Evolutionary conservation across 2,888 invertebrate species (phyloP), one percentile per base, ranked within the genome.

Genomic region (Machimus atricapillus): DNA sequence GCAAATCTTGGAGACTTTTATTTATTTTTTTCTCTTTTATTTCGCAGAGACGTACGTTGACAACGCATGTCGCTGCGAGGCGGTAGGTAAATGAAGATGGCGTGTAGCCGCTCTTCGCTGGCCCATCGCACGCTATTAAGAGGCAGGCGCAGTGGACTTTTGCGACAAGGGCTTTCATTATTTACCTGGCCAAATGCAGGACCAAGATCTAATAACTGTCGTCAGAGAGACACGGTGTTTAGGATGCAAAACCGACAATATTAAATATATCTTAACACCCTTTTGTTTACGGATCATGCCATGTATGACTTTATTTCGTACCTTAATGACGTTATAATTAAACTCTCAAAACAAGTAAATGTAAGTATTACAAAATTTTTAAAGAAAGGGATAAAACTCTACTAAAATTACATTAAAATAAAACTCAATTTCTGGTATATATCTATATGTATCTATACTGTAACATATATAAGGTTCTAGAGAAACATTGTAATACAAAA

Each of bases 1-100:
- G 82, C 82, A n/a, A 4, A 19, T 79, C 23, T 40, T 82, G 82
- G 76, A 81, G 56, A 81, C 46, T 23, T 40, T 82, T 56, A 31
- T 19, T 76, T 76, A 76, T 14, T 27, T 66, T 66, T 66, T 46
- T n/a, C n/a, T n/a, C 2, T 27, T 27, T 66, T 27, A 2, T 66
- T 66, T 12, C 9, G 12, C 19, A 27, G 12, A 12, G 40, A 40
- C 40, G n/a, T 23, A 27, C 66, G 66, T 66, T 66, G 66, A 66
- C 66, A 66, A 66, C 66, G 19, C 27, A 66, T 27, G 12, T 23
- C 66, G 23, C 9, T 66, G 27, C 66, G 19, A 23, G 66, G 66
- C 66, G 66, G 66, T 66, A 66, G 66, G 66, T 66, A 66, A 66
- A 66, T 66, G 66, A 66, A 66, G 66, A 66, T 66, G 66, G 66